Evolutionary conservation across 2,888 invertebrate species (phyloP), one percentile per base, ranked within the genome.

Genomic region (Nowickia ferox): DNA sequence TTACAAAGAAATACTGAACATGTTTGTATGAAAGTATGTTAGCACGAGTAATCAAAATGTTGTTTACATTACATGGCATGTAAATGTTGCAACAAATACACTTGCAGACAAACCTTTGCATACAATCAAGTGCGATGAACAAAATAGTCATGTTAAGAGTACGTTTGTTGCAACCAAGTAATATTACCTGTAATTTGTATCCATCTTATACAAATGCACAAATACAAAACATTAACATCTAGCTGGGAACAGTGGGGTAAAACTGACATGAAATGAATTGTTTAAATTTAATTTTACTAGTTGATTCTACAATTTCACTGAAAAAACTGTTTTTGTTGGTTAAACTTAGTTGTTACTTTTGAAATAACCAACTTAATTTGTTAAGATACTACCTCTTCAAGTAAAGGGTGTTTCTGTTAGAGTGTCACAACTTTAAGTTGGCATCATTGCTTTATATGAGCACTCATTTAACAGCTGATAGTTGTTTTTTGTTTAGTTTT

Each of bases 171-270:
- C 72, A 66, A 78, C 77, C 77, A 74, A 84, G 78, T 59, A 38
- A 55, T 84, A 84, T 74, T 72, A 78, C 77, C 83, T 84, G 77
- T 84, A 84, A 78, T 78, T 78, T 84, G 83, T 84, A 75, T 68
- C 75, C 46, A 53, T 74, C 19, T 22, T n/a, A 40, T 38, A 30
- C 74, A 38, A 30, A 42, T 51, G 15, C 22, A 48, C 44, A 42
- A n/a, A n/a, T 11, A 77, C 22, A 30, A 30, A 6, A 44, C 19
- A 53, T 30, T 42, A n/a, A 40, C 6, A 61, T 63, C 46, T 22
- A 22, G 9, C 19, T n/a, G 19, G 1, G 1, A 2, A 79, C 65
- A 72, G 71, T 79, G 11, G 79, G 3, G 9, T 19, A 8, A 11
- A 10, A 13, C 22, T 30, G 11, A 9, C 1, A 46, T 5, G 17